phyloP scores from a whole-genome alignment of 2,113 vertebrate genomes.

The Xenus cinereus region DNA sequence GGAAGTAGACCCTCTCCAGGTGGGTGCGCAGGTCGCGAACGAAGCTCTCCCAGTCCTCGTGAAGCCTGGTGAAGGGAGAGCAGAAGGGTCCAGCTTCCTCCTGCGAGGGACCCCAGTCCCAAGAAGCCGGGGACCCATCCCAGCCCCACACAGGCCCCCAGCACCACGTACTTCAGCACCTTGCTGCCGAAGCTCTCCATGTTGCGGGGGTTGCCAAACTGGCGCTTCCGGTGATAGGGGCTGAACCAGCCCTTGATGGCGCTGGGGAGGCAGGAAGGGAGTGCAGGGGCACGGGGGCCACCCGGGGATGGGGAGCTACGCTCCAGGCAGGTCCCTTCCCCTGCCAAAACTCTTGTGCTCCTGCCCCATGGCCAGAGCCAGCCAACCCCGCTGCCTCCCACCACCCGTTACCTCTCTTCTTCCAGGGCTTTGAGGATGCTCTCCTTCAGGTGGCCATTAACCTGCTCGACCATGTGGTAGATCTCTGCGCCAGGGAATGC shows the following conservation, averaged over 20 bases:
- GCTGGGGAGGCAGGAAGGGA: background rate
- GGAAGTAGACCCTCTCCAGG: constrained; percentile 73
- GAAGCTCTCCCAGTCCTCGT: constrained; percentile 72
- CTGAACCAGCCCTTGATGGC: constrained; percentile 75
- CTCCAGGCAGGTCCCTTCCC: background rate
- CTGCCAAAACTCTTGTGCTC: background rate
- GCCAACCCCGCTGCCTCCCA: rapidly evolving
- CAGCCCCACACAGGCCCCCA: rapidly evolving
- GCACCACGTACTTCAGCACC: constrained; percentile 71
- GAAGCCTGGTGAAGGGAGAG: constrained; percentile 31
- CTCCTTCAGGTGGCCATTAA: constrained; percentile 66
- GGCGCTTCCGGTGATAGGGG: constrained; percentile 72
- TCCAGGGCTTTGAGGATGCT: constrained; percentile 52
- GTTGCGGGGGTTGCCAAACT: constrained; percentile 79
- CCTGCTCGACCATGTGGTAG: constrained; percentile 74
- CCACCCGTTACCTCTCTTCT: constrained; percentile 40
- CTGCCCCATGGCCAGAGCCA: rapidly evolving
- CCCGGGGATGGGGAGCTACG: background rate
- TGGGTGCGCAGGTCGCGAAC: constrained; percentile 56
- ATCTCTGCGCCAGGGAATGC: constrained; percentile 68
- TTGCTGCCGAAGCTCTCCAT: constrained; percentile 69
- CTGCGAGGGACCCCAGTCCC: background rate
- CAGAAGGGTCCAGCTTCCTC: background rate
- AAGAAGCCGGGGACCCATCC: rapidly evolving
- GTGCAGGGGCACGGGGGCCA: background rate